Evolutionary conservation across 2,888 invertebrate genomes (phyloP).

Genomic region (Calephelis perditalis): DNA sequence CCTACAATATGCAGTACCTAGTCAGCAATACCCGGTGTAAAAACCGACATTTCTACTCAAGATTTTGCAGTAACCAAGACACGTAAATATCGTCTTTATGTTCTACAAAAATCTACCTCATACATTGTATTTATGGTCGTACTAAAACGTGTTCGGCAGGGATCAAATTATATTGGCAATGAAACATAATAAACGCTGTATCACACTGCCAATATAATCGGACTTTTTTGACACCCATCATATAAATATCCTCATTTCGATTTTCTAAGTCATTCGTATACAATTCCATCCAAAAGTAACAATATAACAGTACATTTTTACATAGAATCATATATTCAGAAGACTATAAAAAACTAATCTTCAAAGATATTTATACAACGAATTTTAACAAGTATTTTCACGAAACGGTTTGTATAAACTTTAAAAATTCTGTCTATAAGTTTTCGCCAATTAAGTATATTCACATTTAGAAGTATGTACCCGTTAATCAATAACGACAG

Average conservation of each 20-base stretch:
- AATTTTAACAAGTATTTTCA: background rate
- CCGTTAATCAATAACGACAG: no score
- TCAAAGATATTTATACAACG: background rate
- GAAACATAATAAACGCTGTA: background rate
- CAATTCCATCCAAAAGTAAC: background rate
- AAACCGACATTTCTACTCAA: no score
- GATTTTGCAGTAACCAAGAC: no score
- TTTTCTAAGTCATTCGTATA: background rate
- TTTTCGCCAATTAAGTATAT: no score
- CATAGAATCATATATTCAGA: background rate
- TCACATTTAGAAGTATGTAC: no score
- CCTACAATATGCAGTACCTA: background rate
- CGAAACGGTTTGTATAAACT: conserved; percentile 2
- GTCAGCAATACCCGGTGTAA: background rate
- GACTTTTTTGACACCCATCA: background rate
- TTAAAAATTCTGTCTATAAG: background rate
- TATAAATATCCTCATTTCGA: background rate
- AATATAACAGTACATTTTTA: background rate
- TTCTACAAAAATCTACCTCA: no score
- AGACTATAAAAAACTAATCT: background rate
- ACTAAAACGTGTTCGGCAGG: background rate
- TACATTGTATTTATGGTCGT: background rate
- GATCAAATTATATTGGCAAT: background rate
- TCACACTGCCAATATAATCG: background rate
- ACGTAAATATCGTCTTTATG: no score